Evolutionary conservation across 2,888 invertebrate species (phyloP), one percentile per base, ranked within the genome.

Genomic region (Onchidella celtica): DNA sequence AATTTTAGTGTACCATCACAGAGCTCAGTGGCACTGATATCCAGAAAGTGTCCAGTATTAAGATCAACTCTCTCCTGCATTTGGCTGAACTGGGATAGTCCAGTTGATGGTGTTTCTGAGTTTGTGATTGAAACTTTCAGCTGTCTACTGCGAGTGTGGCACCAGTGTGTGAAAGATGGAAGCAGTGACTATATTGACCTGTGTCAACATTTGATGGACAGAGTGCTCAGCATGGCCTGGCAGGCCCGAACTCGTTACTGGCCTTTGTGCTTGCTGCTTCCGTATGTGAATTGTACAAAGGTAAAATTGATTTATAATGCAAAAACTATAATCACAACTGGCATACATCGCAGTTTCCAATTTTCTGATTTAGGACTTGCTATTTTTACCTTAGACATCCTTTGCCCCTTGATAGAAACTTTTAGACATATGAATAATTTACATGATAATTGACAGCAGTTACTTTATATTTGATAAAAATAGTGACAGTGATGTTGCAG

Each of bases 31-130:
- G 27, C 47, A 68, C 61, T 72, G n/a, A 82, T 80, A 59, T 80
- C 74, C 4, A 70, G 27, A 29, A 36, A 34, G n/a, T 78, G 75
- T 36, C 75, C 63, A 0, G 59, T 80, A 14, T 65, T 84, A 32
- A 47, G 79, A 59, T 79, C 85, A 34, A 88, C 89, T n/a, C 70
- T 90, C 59, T 79, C 87, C 6, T 79, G 90, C 24, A 85, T 92
- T 29, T 88, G 90, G 85, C 79, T 89, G 61, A 88, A 91, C 84
- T 88, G 90, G 86, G 92, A 92, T 79, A 91, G 89, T 74, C 91
- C 92, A 11, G 90, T 92, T n/a, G 90, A 90, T 63, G 92, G 91
- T 81, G 91, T 92, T 17, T 84, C 89, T 32, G 89, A 90, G 34
- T 84, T 83, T 79, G 88, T 88, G 11, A 81, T 85, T 3, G 87